Evolutionary conservation across 2,113 vertebrate genomes (phyloP), one percentile per base, ranked within the genome.

Genomic region (Lynx canadensis): DNA sequence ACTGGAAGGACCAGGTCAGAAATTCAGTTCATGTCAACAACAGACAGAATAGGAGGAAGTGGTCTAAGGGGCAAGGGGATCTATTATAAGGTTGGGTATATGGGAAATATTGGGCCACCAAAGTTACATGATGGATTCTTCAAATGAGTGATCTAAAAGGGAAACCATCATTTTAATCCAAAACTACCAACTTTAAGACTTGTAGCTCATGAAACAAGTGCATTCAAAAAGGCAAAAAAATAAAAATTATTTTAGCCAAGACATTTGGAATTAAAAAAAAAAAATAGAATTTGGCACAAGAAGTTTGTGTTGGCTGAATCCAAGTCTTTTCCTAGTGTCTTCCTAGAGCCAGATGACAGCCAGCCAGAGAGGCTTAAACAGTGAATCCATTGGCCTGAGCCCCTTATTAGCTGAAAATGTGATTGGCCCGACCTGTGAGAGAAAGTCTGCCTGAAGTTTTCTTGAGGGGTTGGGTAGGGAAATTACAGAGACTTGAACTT

Each of bases 261-360:
- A 38, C 7, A 50, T 94, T 31, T 93, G 45, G 27, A 94, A 73
- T 92, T 96, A 4, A 19, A 91, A 95, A 79, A 79, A 63, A 55
- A 52, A 52, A 57, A 50, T 1, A 36, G 60, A 68, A 78, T 33
- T 23, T 81, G 74, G 38, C 38, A 71, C n/a, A 4, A 80, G 55
- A 66, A 36, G 9, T 63, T 27, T n/a, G 19, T 14, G 2, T 2
- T n/a, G 68, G 38, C 41, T 48, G 60, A 27, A 23, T n/a, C 18
- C 19, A 8, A 21, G 14, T 31, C 33, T 71, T 25, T 29, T 52
- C 5, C 36, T 79, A 2, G 55, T 23, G 4, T 55, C 8, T 50
- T 90, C 14, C 63, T 57, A 50, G 45, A 60, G 18, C 23, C 19
- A 5, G 25, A 15, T 2, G 12, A 60, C 2, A 36, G 80, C 15